Percentiles rank a stretch among this genome's conserved stretches.
Evolutionary conservation across 2,113 vertebrate genomes (phyloP).

Genomic region (Cryptoleucopteryx plumbea): DNA sequence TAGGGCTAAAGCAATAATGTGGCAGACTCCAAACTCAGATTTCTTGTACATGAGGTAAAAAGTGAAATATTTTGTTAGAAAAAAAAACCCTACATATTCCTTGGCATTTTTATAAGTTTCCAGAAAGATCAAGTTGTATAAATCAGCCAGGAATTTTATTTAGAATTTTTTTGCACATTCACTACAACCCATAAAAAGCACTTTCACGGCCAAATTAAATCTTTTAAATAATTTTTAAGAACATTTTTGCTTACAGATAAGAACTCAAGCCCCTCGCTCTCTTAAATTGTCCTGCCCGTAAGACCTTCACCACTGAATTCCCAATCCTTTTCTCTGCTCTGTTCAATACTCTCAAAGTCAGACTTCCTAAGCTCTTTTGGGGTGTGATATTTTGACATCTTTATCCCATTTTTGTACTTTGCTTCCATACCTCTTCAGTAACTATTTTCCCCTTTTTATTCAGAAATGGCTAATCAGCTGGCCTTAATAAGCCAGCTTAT

Average conservation of each 20-base stretch:
- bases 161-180: neutral
- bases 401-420: neutral
- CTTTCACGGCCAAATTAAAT: neutral
- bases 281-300: neutral
- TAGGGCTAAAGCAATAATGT: neutral
- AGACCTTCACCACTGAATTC: neutral
- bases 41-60: neutral
- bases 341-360: neutral
- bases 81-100: accelerated
- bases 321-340: neutral
- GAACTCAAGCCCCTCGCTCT: neutral
- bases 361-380: neutral
- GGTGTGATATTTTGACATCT: neutral
- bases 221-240: neutral
- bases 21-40: neutral
- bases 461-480: neutral
- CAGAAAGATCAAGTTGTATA: neutral
- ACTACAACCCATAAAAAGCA: neutral
- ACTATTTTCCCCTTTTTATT: neutral
- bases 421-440: neutral
- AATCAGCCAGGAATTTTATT: neutral
- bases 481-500: neutral
- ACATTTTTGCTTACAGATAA: neutral
- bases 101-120: neutral
- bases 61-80: neutral